These are phyloP conservation scores for Venusia cambrica DNA, from an alignment of 2,888 invertebrate genomes.

Conservation along the genomic window DNA sequence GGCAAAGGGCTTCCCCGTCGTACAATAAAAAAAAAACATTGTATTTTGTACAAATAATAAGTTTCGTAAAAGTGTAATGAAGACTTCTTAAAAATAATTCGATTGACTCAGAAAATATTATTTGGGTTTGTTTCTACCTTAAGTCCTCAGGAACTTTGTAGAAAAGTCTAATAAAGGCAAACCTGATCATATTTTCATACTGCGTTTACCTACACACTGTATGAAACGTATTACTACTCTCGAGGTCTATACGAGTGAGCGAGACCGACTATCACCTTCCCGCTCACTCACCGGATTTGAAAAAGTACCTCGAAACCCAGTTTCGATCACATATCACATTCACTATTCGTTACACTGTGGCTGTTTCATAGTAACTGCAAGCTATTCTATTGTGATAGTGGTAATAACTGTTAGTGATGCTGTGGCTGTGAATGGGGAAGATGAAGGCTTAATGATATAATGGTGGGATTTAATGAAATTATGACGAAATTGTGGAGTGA, in stretches of 20 bases:
- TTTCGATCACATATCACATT: slow-evolving; percentile 6
- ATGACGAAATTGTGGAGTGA: slow-evolving; percentile 10
- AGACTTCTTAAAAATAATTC: no score
- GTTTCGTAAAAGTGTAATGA: no score
- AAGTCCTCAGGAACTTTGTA: no score
- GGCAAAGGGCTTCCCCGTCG: no score
- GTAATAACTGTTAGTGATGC: slow-evolving; percentile 1
- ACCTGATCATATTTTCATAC: no score
- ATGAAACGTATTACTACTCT: slow-evolving; percentile 5
- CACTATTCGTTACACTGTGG: slow-evolving; percentile 6
- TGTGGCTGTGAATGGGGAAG: slow-evolving; percentile 15
- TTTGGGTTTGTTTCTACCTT: no score
- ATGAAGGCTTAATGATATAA: slow-evolving; percentile 12
- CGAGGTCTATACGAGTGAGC: slow-evolving; percentile 7
- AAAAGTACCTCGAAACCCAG: slow-evolving; percentile 18
- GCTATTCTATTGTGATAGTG: slow-evolving; percentile 1
- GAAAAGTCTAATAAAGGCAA: no score
- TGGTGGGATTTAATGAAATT: slow-evolving; percentile 17
- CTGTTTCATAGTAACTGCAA: background rate
- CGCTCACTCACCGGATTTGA: slow-evolving; percentile 19
- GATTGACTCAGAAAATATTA: no score
- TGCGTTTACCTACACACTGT: slow-evolving; percentile 7
- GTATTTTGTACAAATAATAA: no score
- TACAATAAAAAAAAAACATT: no score
- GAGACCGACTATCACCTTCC: slow-evolving; percentile 3